Conservation (phyloP, 1,140 invertebrate species). For the Eriocheir sinensis region DNA sequence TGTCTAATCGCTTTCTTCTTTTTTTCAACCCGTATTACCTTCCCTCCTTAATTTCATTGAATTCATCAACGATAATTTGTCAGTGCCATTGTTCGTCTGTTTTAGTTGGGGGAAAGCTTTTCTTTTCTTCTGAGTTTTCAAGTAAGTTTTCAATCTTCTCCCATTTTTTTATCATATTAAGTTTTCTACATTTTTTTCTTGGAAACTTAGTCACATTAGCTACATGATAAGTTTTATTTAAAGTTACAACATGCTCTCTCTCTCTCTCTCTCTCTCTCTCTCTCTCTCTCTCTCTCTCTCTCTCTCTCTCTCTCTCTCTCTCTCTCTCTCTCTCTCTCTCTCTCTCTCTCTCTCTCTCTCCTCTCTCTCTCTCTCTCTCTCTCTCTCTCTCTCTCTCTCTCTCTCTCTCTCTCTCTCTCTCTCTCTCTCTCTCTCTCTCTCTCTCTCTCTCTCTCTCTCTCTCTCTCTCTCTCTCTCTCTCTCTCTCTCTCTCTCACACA, state of each 20-base stretch:
- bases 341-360: not conserved
- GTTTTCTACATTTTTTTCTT: not conserved
- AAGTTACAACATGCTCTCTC: not conserved
- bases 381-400: not conserved
- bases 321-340: slow-evolving; percentile 15
- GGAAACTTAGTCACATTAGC: not conserved
- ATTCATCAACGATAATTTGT: not conserved
- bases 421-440: not conserved
- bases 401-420: not conserved
- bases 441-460: slow-evolving; percentile 33
- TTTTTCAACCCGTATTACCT: not conserved
- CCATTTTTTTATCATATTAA: not conserved
- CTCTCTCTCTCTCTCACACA: slow-evolving; percentile 7
- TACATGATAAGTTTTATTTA: not conserved
- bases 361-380: not conserved
- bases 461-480: slow-evolving; percentile 29
- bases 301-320: slow-evolving; percentile 14
- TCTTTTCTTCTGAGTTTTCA: not conserved
- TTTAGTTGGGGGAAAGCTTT: not conserved
- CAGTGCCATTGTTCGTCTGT: not conserved
- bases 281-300: slow-evolving; percentile 14
- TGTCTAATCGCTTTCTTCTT: no score
- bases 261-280: slow-evolving; percentile 14
- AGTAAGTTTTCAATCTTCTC: not conserved
- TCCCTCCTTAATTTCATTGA: not conserved